Conservation (phyloP, 2,113 vertebrate species). For the Stegostoma tigrinum region DNA sequence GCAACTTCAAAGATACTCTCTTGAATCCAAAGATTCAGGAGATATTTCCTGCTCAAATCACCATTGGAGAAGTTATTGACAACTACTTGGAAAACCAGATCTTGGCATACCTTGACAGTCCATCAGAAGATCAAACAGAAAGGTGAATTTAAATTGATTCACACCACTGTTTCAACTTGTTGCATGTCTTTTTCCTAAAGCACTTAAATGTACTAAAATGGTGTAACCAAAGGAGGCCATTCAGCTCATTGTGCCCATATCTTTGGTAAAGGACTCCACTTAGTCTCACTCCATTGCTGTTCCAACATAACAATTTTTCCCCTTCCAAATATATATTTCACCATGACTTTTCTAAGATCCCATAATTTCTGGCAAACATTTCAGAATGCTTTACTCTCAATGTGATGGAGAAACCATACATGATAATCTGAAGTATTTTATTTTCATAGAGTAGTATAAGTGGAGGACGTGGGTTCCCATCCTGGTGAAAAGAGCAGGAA, state of each 20-base stretch:
- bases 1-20: constrained; percentile 69
- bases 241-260: background rate
- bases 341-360: background rate
- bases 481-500: background rate
- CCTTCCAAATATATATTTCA: background rate
- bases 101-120: constrained; percentile 61
- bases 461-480: background rate
- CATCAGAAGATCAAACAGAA: constrained; percentile 54
- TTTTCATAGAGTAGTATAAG: background rate
- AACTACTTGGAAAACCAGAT: constrained; percentile 69
- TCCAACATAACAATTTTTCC: background rate
- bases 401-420: background rate
- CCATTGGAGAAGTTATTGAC: constrained; percentile 56
- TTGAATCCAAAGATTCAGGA: constrained; percentile 56
- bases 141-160: constrained; percentile 55
- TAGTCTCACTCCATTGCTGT: background rate
- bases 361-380: background rate
- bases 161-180: background rate
- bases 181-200: background rate
- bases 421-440: background rate
- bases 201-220: background rate
- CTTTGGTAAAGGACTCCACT: background rate
- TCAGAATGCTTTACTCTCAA: background rate
- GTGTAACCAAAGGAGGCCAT: background rate
- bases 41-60: constrained; percentile 57